These are phyloP conservation scores for Catocala nupta DNA, from an alignment of 2,888 invertebrate species.

Conservation along the genomic window DNA sequence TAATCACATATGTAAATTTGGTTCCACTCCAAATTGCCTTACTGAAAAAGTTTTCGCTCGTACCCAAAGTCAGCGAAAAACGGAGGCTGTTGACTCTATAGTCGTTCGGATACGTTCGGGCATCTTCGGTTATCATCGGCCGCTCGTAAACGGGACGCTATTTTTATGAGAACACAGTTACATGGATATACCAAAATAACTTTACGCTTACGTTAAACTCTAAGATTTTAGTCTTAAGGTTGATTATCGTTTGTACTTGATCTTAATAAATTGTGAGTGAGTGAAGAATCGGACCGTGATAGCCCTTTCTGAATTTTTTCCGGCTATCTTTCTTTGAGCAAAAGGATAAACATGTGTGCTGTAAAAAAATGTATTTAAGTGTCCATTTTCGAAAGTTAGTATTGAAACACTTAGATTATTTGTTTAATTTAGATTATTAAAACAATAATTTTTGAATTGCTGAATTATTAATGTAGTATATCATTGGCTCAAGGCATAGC, in stretches of 20 bases:
- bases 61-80: slow-evolving; percentile 55
- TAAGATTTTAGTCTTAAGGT: slow-evolving; percentile 44
- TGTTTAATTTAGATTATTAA: too few relatives aligned
- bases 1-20: slow-evolving; percentile 57
- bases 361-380: slow-evolving; percentile 32
- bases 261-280: slow-evolving; percentile 16
- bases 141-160: slow-evolving; percentile 69
- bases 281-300: slow-evolving; percentile 70
- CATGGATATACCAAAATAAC: slow-evolving; percentile 44
- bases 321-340: slow-evolving; percentile 74
- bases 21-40: slow-evolving; percentile 56
- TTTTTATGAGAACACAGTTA: slow-evolving; percentile 75
- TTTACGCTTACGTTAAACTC: slow-evolving; percentile 53
- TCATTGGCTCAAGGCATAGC: too few relatives aligned
- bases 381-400: slow-evolving; percentile 27
- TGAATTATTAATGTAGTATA: too few relatives aligned
- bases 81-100: slow-evolving; percentile 54
- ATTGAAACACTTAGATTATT: slow-evolving; percentile 12
- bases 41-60: slow-evolving; percentile 55
- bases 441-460: too few relatives aligned
- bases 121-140: slow-evolving; percentile 73
- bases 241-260: slow-evolving; percentile 45
- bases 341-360: slow-evolving; percentile 72
- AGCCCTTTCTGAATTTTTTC: slow-evolving; percentile 74
- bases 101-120: slow-evolving; percentile 66